phyloP scores from a whole-genome alignment of 2,113 vertebrate species.

The Addax nasomaculatus region DNA sequence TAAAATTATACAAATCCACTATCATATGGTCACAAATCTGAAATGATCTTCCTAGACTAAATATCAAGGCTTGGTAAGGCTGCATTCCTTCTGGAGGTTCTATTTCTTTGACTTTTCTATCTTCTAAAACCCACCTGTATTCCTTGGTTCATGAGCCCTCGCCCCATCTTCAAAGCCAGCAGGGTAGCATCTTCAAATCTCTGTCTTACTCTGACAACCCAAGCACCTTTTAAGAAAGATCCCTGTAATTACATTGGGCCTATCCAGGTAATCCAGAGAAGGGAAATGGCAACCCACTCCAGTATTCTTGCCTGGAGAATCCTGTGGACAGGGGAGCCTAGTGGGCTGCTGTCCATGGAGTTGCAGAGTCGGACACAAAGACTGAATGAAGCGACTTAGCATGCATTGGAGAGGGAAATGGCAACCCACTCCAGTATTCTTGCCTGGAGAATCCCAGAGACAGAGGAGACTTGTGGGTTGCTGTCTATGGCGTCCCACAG shows the following conservation, averaged over 20 bases:
- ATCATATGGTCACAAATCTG: neutral
- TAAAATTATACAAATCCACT: neutral
- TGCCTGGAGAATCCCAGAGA: neutral
- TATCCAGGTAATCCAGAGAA: neutral
- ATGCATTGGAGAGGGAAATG: neutral
- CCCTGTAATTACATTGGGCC: neutral
- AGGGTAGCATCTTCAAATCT: neutral
- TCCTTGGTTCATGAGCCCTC: neutral
- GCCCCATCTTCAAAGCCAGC: neutral
- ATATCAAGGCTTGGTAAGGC: neutral
- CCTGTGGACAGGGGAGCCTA: neutral
- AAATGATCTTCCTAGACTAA: neutral
- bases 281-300: neutral
- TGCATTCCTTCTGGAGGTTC: neutral
- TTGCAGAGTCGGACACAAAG: accelerated
- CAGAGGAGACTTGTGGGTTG: neutral
- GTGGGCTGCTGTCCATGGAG: neutral
- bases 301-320: neutral
- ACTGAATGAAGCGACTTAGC: neutral
- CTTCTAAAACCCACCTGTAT: neutral
- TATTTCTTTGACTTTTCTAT: neutral
- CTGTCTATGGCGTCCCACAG: neutral
- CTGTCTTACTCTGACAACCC: neutral
- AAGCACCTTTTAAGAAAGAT: neutral
- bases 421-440: neutral